Percentiles rank a stretch among this genome's conserved stretches.
These are phyloP conservation scores for Pongo pygmaeus DNA, from an alignment of 2,113 vertebrate genomes.

Conservation along the genomic window DNA sequence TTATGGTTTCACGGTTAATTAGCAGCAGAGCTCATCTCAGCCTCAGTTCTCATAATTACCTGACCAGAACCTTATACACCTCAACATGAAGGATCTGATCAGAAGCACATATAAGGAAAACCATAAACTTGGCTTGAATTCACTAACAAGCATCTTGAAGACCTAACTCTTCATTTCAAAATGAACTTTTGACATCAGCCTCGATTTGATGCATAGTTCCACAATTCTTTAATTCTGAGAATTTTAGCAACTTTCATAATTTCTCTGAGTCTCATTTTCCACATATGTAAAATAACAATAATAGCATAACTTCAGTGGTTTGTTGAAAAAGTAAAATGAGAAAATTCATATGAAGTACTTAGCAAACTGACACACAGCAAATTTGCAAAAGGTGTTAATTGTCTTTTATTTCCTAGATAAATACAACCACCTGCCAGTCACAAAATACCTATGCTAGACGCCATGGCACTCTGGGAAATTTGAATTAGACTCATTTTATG, in stretches of 20 bases:
- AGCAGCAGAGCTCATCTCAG: background rate
- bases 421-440: background rate
- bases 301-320: background rate
- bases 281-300: background rate
- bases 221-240: conserved; percentile 1
- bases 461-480: background rate
- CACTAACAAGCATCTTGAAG: background rate
- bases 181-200: background rate
- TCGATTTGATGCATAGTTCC: background rate
- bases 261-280: background rate
- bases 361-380: background rate
- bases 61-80: background rate
- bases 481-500: background rate
- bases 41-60: background rate
- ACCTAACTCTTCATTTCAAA: background rate
- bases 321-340: background rate
- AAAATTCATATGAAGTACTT: background rate
- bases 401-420: background rate
- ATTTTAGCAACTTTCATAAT: background rate
- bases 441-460: background rate
- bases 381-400: background rate
- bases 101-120: background rate
- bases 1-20: background rate
- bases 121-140: background rate
- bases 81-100: background rate